Evolutionary conservation across 2,888 invertebrate species (phyloP).

Genomic region (Tipula vernalis): DNA sequence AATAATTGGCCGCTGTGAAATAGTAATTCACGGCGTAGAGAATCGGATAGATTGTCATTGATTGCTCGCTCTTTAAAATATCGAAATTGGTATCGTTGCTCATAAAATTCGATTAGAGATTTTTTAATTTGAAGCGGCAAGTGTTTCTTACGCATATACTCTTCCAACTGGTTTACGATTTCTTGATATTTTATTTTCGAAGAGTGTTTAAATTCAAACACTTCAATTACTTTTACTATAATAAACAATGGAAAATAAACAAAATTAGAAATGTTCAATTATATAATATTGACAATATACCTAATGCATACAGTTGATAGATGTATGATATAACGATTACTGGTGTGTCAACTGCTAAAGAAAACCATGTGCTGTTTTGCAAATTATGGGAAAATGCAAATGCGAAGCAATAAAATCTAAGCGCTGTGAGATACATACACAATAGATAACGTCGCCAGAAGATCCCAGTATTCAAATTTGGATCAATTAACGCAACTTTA

Average conservation of each 20-base stretch:
- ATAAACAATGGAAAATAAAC: background rate
- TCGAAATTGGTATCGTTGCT: constrained; percentile 42
- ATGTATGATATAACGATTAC: background rate
- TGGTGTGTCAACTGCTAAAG: background rate
- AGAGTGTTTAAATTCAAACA: background rate
- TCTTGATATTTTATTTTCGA: constrained; percentile 36
- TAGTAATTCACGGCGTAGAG: background rate
- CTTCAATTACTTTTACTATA: background rate
- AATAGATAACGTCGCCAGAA: background rate
- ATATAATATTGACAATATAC: background rate
- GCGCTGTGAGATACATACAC: background rate
- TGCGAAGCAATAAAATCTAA: background rate
- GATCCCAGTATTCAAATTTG: background rate
- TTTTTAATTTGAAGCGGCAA: constrained; percentile 40
- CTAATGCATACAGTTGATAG: background rate
- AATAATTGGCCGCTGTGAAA: constrained; percentile 25
- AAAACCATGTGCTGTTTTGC: too few relatives aligned
- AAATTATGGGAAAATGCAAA: background rate
- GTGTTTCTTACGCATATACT: constrained; percentile 45
- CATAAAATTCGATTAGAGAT: constrained; percentile 43
- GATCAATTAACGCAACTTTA: background rate
- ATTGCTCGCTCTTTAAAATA: constrained; percentile 46
- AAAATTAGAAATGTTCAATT: background rate
- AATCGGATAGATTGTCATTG: constrained; percentile 39
- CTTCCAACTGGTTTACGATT: constrained; percentile 41